Evolutionary conservation across 2,888 invertebrate genomes (phyloP).

Genomic region (Drosophila paramelanica): DNA sequence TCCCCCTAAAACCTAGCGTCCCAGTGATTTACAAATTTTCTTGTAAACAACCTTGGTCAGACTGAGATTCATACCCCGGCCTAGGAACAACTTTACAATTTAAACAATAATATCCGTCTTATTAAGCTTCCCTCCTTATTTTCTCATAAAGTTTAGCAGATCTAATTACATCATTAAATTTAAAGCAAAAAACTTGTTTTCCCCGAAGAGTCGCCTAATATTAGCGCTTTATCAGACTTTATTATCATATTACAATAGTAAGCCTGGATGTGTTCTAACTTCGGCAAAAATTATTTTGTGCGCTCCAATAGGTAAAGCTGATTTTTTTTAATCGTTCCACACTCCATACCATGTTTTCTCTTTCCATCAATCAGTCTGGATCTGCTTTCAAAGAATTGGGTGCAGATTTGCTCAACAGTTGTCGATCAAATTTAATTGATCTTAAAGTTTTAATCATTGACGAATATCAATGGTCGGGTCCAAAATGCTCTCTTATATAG

Average conservation of each 20-base stretch:
- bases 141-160: background rate
- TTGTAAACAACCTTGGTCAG: no score
- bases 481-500: constrained; percentile 11
- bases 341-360: constrained; percentile 14
- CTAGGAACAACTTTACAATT: no score
- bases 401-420: constrained; percentile 10
- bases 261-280: constrained; percentile 8
- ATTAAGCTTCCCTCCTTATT: background rate
- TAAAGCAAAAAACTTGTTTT: background rate
- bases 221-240: constrained; percentile 16
- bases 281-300: constrained; percentile 16
- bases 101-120: background rate
- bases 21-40: no score
- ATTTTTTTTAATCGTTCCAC: constrained; percentile 18
- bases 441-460: constrained; percentile 20
- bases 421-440: constrained; percentile 13
- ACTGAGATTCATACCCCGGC: no score
- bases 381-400: constrained; percentile 4
- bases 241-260: background rate
- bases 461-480: constrained; percentile 22
- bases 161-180: background rate
- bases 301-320: constrained; percentile 13
- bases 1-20: no score
- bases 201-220: constrained; percentile 18
- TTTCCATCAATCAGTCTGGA: constrained; percentile 16